These are phyloP conservation scores for Telenomus remus DNA, from an alignment of 1,140 invertebrate genomes.

Conservation along the genomic window DNA sequence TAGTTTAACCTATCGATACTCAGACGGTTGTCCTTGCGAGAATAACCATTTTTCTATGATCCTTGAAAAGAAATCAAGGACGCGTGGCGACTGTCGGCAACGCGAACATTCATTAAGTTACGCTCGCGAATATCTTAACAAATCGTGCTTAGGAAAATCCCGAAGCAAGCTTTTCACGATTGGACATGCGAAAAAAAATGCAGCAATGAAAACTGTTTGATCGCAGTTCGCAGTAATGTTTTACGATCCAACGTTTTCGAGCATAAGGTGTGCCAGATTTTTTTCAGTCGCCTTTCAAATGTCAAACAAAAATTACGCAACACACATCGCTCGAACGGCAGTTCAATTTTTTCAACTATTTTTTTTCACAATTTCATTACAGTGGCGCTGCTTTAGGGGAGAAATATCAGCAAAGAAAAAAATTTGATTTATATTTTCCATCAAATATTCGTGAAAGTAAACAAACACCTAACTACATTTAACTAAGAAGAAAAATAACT, in stretches of 20 bases:
- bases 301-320: constrained; percentile 50
- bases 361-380: too few relatives aligned
- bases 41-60: constrained; percentile 33
- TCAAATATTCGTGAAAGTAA: too few relatives aligned
- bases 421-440: too few relatives aligned
- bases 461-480: too few relatives aligned
- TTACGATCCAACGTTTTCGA: constrained; percentile 25
- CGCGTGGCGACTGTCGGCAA: constrained; percentile 9
- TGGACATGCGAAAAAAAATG: constrained; percentile 6
- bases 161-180: constrained; percentile 20
- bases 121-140: constrained; percentile 37
- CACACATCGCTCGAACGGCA: not conserved
- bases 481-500: too few relatives aligned
- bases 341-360: not conserved
- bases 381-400: too few relatives aligned
- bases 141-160: constrained; percentile 33
- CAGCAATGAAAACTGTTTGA: constrained; percentile 23
- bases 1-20: not conserved
- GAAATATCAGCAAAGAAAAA: too few relatives aligned
- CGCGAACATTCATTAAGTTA: constrained; percentile 16
- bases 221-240: constrained; percentile 14
- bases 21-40: constrained; percentile 1
- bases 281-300: constrained; percentile 46
- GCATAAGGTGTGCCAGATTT: constrained; percentile 31
- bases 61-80: constrained; percentile 38